phyloP scores from a whole-genome alignment of 2,797 vertebrate genomes.

The Poliocrania exsul region DNA sequence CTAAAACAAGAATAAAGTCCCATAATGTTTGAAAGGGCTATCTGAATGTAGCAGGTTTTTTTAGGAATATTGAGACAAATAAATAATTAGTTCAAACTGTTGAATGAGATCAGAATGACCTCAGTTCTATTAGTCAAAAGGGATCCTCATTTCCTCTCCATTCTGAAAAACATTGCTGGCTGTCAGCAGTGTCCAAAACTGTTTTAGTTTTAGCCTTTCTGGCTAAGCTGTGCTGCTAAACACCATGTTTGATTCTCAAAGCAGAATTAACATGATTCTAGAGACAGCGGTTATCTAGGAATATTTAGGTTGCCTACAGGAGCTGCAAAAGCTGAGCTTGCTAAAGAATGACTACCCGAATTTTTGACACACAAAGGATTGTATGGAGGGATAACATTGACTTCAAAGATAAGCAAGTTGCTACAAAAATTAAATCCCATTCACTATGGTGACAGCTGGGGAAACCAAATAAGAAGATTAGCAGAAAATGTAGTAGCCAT shows the following conservation, averaged over 20 bases:
- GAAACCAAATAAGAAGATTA: constrained; percentile 57
- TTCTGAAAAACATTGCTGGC: neutral
- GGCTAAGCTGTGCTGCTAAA: neutral
- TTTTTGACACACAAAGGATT: constrained; percentile 8
- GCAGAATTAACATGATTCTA: neutral
- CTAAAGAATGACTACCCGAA: neutral
- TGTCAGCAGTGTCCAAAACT: neutral
- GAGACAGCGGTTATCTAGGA: neutral
- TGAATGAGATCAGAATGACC: neutral
- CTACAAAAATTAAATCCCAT: constrained; percentile 45
- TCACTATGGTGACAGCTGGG: constrained; percentile 10
- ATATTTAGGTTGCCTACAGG: neutral
- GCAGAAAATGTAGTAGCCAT: neutral
- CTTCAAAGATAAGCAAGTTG: constrained; percentile 64
- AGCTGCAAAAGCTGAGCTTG: neutral
- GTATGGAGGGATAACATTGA: constrained; percentile 44
- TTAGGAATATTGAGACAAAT: neutral
- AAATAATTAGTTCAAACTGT: neutral
- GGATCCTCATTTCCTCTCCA: neutral
- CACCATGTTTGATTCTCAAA: neutral
- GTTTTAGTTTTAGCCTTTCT: neutral
- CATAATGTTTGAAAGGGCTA: neutral
- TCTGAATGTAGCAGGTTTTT: neutral
- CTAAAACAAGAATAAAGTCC: neutral
- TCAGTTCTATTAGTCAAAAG: neutral